phyloP scores from a whole-genome alignment of 2,113 vertebrate species.

The Australoheros scitulus region DNA sequence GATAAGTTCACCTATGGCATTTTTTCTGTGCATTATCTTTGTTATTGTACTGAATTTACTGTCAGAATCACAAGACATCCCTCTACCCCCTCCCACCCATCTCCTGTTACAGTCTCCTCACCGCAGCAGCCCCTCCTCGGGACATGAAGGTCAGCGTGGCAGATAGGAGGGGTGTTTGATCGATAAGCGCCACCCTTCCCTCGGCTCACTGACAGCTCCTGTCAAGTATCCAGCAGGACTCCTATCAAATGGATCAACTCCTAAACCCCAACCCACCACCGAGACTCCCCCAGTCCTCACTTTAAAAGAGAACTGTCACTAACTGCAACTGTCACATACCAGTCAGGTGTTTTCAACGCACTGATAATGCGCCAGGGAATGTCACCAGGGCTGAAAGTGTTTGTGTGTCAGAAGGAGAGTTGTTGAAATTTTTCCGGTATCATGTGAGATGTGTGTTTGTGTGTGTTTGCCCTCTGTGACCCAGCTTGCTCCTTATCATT shows the following conservation, averaged over 20 bases:
- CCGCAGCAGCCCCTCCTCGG: conserved; percentile 33
- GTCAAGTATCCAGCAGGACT: conserved; percentile 73
- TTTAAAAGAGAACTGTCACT: conserved; percentile 75
- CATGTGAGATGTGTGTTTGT: conserved; percentile 16
- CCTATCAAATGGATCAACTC: conserved; percentile 71
- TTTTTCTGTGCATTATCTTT: background rate
- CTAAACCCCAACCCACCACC: conserved; percentile 15
- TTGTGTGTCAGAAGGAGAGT: conserved; percentile 24
- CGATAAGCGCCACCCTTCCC: conserved; percentile 82
- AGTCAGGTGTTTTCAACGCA: conserved; percentile 81
- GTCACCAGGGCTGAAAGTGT: conserved; percentile 56
- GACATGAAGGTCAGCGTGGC: conserved; percentile 85
- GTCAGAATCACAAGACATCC: background rate
- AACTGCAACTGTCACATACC: conserved; percentile 78
- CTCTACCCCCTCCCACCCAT: background rate
- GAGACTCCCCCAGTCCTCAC: conserved; percentile 23
- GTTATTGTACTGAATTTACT: background rate
- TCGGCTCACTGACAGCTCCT: conserved; percentile 75
- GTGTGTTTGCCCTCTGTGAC: conserved; percentile 48
- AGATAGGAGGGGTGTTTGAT: conserved; percentile 82
- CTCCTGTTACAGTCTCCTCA: conserved; percentile 34
- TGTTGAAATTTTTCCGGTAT: conserved; percentile 59
- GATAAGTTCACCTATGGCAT: background rate
- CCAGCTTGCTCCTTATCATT: conserved; percentile 48
- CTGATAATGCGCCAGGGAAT: conserved; percentile 72